Base-by-base conservation (phyloP, 2,113 vertebrate species). In the Muntiacus muntjak region DNA sequence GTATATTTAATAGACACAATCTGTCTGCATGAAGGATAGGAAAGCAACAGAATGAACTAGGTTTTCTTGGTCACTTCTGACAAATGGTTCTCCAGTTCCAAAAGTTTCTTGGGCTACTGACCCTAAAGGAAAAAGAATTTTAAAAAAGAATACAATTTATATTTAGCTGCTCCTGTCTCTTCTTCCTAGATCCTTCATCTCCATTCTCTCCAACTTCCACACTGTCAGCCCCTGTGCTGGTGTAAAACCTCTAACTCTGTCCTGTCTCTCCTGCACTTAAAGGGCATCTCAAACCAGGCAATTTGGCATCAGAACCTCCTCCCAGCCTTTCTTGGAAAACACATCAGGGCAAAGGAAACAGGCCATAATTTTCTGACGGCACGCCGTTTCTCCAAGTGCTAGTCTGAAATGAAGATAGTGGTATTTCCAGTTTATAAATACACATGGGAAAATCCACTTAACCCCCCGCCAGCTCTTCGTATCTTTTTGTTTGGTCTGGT, bases 401-500 rank as follows among this genome's bases (percentile, higher is more conserved):
- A 7, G 21, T 62, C 95, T 96, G 23, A 55, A 96, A 60, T 1
- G 23, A 50, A 95, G 87, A 95, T 15, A 79, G 55, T 12, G 2
- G 58, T 47, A 58, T 55, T 89, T 76, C 58, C 36, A 74, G 43
- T 76, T 71, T 91, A 43, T 74, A 96, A 93, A 85, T 23, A 79
- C 58, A 88, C 36, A 5, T 7, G 86, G 90, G 85, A 87, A 86
- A 97, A 62, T 0, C 50, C 89, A 71, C 50, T 62, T 28, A 16
- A 14, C 19, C 55, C 16, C 88, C 50, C 45, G 6, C 85, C 6
- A 12, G n/a, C 30, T 54, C 16, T 36, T 52, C 7, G 2, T 71
- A 93, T 97, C 91, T 97, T 97, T 74, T 28, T 95, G 91, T 98
- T 97, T 95, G 87, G 95, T 93, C 97, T 98, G 76, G 55, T 30